These are phyloP conservation scores for Myanophis thanlyinensis DNA, from an alignment of 2,113 vertebrate species.

Conservation along the genomic window DNA sequence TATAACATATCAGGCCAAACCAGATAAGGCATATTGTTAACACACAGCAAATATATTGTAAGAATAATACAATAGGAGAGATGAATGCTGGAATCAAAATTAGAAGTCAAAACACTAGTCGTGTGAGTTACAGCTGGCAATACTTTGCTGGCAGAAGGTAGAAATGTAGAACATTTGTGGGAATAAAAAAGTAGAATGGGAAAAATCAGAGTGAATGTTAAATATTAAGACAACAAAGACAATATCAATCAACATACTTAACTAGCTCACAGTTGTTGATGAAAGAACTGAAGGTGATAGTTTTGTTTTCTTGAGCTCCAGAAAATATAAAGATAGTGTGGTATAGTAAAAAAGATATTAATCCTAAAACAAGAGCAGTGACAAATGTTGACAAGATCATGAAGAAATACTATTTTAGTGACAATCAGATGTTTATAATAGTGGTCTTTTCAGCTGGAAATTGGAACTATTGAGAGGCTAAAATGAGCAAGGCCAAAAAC, in stretches of 20 bases:
- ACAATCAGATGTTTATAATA: neutral
- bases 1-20: neutral
- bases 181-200: neutral
- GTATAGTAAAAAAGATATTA: neutral
- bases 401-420: neutral
- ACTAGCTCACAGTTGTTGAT: neutral
- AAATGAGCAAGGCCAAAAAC: neutral
- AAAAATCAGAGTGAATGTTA: neutral
- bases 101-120: neutral
- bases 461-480: neutral
- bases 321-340: neutral
- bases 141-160: neutral
- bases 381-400: neutral
- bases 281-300: neutral
- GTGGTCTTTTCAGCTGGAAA: neutral
- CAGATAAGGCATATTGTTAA: neutral
- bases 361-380: neutral
- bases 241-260: neutral
- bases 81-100: neutral
- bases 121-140: neutral
- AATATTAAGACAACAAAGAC: neutral
- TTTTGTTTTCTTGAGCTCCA: neutral
- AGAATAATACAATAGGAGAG: neutral
- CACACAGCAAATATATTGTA: neutral
- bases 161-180: neutral